phyloP scores from a whole-genome alignment of 2,797 vertebrate genomes.

The Arctocebus calabarensis region DNA sequence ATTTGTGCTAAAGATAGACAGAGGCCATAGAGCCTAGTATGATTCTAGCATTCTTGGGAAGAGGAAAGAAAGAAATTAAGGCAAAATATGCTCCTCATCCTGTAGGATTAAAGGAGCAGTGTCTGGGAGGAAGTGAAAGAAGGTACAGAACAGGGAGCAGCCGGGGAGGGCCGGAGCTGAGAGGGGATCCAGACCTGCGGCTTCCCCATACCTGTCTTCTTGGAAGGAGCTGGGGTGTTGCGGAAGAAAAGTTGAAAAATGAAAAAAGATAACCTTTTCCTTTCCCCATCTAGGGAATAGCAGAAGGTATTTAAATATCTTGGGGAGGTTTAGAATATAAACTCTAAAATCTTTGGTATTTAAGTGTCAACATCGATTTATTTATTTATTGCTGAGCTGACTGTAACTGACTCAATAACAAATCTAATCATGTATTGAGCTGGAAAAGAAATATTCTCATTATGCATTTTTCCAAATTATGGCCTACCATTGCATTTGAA shows the following conservation, averaged over 20 bases:
- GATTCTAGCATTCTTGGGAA: conserved; percentile 66
- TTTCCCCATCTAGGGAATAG: conserved; percentile 77
- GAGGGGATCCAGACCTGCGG: conserved; percentile 50
- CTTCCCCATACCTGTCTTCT: conserved; percentile 73
- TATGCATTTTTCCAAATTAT: conserved; percentile 87
- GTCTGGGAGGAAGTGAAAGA: conserved; percentile 61
- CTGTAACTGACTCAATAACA: conserved; percentile 89
- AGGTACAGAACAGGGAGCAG: conserved; percentile 32
- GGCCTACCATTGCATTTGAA: conserved; percentile 84
- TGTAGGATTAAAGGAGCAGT: conserved; percentile 72
- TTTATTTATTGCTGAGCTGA: conserved; percentile 91
- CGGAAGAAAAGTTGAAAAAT: conserved; percentile 77
- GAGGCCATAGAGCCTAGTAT: conserved; percentile 53
- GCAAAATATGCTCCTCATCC: conserved; percentile 80
- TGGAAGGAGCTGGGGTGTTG: conserved; percentile 63
- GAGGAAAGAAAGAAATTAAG: conserved; percentile 13
- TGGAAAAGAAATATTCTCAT: conserved; percentile 85
- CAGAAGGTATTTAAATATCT: conserved; percentile 87
- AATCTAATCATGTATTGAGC: conserved; percentile 88
- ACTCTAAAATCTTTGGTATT: conserved; percentile 88
- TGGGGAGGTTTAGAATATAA: conserved; percentile 87
- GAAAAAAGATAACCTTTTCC: conserved; percentile 80
- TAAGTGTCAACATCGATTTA: conserved; percentile 90
- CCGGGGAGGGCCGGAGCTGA: conserved; percentile 45
- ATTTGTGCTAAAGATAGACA: background rate